Evolutionary conservation across 2,797 vertebrate genomes (phyloP).

Genomic region (Anabacerthia variegaticeps): DNA sequence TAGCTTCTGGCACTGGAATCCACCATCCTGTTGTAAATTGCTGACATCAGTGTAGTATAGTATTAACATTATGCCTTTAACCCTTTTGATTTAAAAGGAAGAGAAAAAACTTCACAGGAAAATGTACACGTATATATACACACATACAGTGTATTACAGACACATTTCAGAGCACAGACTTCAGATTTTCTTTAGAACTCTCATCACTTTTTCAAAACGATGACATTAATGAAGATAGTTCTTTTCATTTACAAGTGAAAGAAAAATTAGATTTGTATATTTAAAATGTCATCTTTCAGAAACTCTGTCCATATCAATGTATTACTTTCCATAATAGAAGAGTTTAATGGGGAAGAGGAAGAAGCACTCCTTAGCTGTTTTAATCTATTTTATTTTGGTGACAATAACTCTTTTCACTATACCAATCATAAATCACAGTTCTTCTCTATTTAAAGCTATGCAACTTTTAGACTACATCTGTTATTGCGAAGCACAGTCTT

Average conservation of each 20-base stretch:
- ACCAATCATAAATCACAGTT: not conserved
- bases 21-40: conserved; percentile 32
- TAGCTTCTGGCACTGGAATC: conserved; percentile 43
- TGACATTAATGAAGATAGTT: not conserved
- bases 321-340: not conserved
- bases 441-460: not conserved
- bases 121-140: not conserved
- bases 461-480: not conserved
- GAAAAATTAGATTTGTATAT: not conserved
- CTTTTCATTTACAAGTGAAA: not conserved
- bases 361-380: not conserved
- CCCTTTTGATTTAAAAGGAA: not conserved
- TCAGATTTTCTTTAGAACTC: not conserved
- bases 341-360: not conserved
- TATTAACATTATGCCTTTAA: conserved; percentile 29
- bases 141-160: not conserved
- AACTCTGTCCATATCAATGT: not conserved
- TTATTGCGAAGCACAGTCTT: not conserved
- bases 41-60: conserved; percentile 29
- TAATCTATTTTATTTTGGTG: not conserved
- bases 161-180: not conserved
- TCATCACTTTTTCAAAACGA: not conserved
- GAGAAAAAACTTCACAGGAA: not conserved
- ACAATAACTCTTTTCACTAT: not conserved
- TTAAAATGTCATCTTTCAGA: not conserved